These are phyloP conservation scores for Pocota personata DNA, from an alignment of 2,888 invertebrate genomes.

Conservation along the genomic window DNA sequence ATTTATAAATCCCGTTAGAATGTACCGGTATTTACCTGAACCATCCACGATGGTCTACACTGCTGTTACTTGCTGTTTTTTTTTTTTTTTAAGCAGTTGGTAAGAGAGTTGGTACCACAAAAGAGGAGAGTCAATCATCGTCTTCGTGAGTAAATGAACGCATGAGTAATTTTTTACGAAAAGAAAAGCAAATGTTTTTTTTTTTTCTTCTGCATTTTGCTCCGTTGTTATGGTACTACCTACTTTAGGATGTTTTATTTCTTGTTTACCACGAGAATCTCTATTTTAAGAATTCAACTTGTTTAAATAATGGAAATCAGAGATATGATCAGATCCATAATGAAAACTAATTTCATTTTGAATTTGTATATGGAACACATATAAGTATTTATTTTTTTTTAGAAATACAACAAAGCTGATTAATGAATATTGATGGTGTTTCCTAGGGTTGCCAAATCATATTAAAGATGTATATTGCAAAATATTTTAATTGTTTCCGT, in stretches of 20 bases:
- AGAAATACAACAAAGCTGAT: neutral
- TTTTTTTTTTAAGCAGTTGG: conserved; percentile 1
- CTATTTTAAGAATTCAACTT: conserved; percentile 11
- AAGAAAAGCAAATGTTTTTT: conserved; percentile 33
- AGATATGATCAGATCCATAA: neutral
- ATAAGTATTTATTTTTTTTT: neutral
- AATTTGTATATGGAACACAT: neutral
- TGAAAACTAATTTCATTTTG: neutral
- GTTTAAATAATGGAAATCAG: neutral
- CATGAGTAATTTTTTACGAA: conserved; percentile 48
- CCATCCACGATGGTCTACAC: conserved; percentile 42
- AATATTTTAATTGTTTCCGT: neutral
- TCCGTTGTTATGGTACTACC: neutral
- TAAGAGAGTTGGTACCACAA: conserved; percentile 5
- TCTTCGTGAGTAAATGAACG: conserved; percentile 33
- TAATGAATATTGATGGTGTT: neutral
- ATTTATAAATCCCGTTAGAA: conserved; percentile 76
- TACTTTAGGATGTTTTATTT: conserved; percentile 5
- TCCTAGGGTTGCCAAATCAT: neutral
- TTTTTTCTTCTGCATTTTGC: conserved; percentile 21
- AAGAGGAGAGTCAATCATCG: conserved; percentile 9
- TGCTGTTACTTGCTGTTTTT: neutral
- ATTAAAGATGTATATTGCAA: no score
- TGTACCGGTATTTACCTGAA: conserved; percentile 75
- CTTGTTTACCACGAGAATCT: neutral